phyloP scores from a whole-genome alignment of 2,797 vertebrate species.

The Acanthis flammea region DNA sequence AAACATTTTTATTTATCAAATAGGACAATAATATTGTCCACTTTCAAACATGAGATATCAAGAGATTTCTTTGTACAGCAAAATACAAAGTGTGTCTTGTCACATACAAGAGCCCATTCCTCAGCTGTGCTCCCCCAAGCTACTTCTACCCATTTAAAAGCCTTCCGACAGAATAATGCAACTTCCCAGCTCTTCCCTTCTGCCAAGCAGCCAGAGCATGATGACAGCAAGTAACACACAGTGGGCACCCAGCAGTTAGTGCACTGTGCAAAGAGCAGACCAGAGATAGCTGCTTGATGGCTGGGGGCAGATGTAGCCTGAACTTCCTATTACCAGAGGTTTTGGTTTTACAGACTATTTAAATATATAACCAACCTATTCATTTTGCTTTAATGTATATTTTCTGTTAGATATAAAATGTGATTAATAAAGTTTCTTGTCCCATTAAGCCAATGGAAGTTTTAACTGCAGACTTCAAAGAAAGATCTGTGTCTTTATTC shows the following conservation, averaged over 20 bases:
- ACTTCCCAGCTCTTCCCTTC: background rate
- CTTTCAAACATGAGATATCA: background rate
- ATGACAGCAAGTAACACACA: background rate
- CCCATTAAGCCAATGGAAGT: background rate
- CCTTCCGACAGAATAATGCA: background rate
- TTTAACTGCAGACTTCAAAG: background rate
- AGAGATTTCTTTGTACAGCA: background rate
- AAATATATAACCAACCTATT: background rate
- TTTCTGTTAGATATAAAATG: background rate
- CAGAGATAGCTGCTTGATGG: background rate
- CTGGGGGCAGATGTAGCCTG: background rate
- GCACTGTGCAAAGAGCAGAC: background rate
- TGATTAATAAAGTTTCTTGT: background rate
- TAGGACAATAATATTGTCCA: background rate
- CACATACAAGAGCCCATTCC: background rate
- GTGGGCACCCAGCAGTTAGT: background rate
- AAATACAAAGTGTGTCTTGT: background rate
- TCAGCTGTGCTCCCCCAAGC: background rate
- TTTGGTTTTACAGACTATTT: background rate
- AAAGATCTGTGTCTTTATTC: background rate
- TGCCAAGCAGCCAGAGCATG: background rate
- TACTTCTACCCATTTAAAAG: background rate
- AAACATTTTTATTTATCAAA: background rate
- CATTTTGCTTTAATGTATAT: background rate
- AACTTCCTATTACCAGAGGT: background rate